Evolutionary conservation across 2,888 invertebrate genomes (phyloP), one percentile per base, ranked within the genome.

Genomic region (Alcis repandata): DNA sequence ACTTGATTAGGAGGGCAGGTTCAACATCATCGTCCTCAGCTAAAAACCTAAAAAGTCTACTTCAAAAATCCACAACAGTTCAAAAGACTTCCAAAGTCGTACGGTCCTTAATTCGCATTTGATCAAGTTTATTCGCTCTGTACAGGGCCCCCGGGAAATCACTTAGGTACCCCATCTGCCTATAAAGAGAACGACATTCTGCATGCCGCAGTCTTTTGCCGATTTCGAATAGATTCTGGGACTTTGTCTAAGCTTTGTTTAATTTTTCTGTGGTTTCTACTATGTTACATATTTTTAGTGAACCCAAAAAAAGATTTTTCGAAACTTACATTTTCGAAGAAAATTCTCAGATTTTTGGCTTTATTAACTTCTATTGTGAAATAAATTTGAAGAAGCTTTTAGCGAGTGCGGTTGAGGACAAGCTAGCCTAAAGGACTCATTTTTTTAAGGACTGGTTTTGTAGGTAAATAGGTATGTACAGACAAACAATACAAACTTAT

Each of bases 51-150:
- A n/a, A 41, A 41, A 15, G 8, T 15, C 9, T 6, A 17, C 41
- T 17, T 38, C 17, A 41, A 41, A 41, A 15, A 41, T 41, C 17
- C 17, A 17, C 17, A 41, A 19, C 41, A 49, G 15, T 13, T 4
- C 4, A 8, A 1, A 27, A 40, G 40, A 15, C 9, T 33, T 45
- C 19, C 19, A 36, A 45, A n/a, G 46, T 33, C 11, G 20, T 19
- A 33, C 19, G 33, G 20, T 45, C 54, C 59, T 57, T 67, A 67
- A 63, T 67, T 67, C 67, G 48, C 63, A 43, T 67, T 67, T 67
- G 62, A 67, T 67, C 63, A 59, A 59, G 63, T 67, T 67, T 63
- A 63, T 63, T 59, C 46, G 40, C 56, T 67, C 56, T 56, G 51
- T 54, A 67, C 56, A 20, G 56, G 48, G 0, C 67, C 62, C 63